phyloP scores from a whole-genome alignment of 2,888 invertebrate genomes.

The Cephus spinipes region DNA sequence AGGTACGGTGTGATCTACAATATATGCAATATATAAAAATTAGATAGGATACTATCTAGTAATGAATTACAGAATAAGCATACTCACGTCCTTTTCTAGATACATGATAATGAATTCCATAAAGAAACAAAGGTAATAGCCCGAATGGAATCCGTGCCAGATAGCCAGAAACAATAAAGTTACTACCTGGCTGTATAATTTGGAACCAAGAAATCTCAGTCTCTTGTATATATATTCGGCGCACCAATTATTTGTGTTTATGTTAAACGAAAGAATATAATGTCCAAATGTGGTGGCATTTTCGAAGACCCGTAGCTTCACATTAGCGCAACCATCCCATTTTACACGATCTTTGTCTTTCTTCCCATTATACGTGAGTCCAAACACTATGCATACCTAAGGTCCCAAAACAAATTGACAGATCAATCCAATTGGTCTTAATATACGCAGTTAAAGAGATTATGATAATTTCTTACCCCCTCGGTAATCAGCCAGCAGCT shows the following conservation, averaged over 20 bases:
- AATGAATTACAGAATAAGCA: neutral
- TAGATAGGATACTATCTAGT: neutral
- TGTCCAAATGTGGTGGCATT: constrained; percentile 86
- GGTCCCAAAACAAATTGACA: neutral
- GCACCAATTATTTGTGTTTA: constrained; percentile 95
- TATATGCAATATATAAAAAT: neutral
- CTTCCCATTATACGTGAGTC: constrained; percentile 86
- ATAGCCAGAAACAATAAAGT: constrained; percentile 90
- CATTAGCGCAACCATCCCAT: constrained; percentile 94
- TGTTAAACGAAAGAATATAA: constrained; percentile 93
- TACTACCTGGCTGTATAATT: constrained; percentile 79
- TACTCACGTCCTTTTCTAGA: constrained; percentile 84
- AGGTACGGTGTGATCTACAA: constrained; percentile 72
- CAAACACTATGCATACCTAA: constrained; percentile 70
- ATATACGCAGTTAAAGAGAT: neutral
- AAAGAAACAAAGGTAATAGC: constrained; percentile 93
- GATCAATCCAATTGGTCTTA: neutral
- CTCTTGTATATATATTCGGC: constrained; percentile 95
- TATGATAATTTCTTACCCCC: constrained; percentile 69
- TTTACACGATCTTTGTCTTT: constrained; percentile 71
- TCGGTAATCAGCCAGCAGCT: constrained; percentile 93
- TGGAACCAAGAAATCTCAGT: constrained; percentile 84
- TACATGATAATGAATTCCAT: constrained; percentile 91
- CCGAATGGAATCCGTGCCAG: constrained; percentile 96
- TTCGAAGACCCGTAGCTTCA: constrained; percentile 85